phyloP scores from a whole-genome alignment of 2,888 invertebrate genomes.

The Phasia obesa region DNA sequence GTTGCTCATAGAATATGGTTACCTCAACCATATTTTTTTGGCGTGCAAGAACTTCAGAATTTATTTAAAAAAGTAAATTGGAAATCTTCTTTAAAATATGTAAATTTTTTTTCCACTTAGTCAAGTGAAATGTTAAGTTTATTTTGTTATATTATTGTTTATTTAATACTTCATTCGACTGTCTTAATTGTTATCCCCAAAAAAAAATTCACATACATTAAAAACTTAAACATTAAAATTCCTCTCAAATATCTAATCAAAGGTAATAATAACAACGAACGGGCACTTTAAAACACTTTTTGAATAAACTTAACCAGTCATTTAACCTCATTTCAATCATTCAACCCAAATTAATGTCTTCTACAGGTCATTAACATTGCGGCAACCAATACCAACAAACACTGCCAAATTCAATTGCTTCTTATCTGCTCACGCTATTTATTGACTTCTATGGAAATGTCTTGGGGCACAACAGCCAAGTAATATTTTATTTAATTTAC shows the following conservation, averaged over 20 bases:
- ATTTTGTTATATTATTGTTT: too few species aligned
- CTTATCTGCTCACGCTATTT: background rate
- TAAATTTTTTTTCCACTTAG: too few species aligned
- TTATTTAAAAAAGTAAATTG: too few species aligned
- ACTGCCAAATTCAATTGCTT: slow-evolving; percentile 1
- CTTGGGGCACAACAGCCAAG: background rate
- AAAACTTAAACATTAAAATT: background rate
- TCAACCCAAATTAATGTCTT: background rate
- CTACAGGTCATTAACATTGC: slow-evolving; percentile 43
- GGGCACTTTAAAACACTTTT: background rate
- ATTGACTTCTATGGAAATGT: slow-evolving; percentile 24
- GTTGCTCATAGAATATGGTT: too few species aligned
- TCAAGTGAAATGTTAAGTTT: too few species aligned
- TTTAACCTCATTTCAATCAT: slow-evolving; percentile 39
- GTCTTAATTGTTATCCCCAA: too few species aligned
- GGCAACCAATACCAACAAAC: background rate
- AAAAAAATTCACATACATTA: background rate
- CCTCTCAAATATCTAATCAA: background rate
- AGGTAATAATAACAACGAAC: background rate
- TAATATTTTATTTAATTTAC: slow-evolving; percentile 51
- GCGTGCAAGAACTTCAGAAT: too few species aligned
- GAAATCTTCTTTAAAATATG: too few species aligned
- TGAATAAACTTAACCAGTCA: background rate
- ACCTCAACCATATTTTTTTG: too few species aligned
- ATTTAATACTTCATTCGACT: too few species aligned